Percentiles rank a stretch among this genome's conserved stretches.
These are phyloP conservation scores for Talpa occidentalis DNA, from an alignment of 2,113 vertebrate genomes.

Conservation along the genomic window DNA sequence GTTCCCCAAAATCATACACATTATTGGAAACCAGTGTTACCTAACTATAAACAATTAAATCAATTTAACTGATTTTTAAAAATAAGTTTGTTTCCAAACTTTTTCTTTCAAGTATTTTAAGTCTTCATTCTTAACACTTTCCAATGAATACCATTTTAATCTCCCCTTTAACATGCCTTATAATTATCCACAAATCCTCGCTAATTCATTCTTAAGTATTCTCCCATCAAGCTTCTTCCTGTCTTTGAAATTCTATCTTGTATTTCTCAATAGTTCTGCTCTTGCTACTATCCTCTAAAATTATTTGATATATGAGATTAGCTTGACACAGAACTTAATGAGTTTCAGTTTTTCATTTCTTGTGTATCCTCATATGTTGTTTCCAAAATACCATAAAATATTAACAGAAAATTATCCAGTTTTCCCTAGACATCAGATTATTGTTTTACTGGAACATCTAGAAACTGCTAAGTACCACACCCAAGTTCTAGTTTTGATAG, in stretches of 20 bases:
- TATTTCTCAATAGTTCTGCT: neutral
- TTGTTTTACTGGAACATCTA: conserved; percentile 30
- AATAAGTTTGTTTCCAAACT: neutral
- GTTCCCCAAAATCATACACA: too few species aligned
- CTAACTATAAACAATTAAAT: too few species aligned
- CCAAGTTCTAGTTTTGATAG: conserved; percentile 46
- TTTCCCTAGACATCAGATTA: conserved; percentile 23
- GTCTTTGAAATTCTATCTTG: conserved; percentile 63
- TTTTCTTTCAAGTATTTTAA: neutral
- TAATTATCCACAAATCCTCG: conserved; percentile 18
- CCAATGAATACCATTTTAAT: neutral
- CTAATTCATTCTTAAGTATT: conserved; percentile 22
- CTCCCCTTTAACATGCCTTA: neutral
- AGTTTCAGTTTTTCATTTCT: neutral
- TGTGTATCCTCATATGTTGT: neutral
- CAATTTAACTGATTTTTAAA: neutral
- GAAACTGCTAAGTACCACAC: neutral
- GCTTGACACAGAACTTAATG: neutral
- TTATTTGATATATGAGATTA: conserved; percentile 32
- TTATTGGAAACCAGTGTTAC: too few species aligned
- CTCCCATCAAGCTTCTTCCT: conserved; percentile 10
- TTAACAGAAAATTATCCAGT: conserved; percentile 12
- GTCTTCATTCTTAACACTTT: neutral
- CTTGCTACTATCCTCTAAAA: conserved; percentile 2
- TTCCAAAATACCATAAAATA: conserved; percentile 36